These are phyloP conservation scores for Pteruthius melanotis DNA, from an alignment of 2,113 vertebrate species.

Conservation along the genomic window DNA sequence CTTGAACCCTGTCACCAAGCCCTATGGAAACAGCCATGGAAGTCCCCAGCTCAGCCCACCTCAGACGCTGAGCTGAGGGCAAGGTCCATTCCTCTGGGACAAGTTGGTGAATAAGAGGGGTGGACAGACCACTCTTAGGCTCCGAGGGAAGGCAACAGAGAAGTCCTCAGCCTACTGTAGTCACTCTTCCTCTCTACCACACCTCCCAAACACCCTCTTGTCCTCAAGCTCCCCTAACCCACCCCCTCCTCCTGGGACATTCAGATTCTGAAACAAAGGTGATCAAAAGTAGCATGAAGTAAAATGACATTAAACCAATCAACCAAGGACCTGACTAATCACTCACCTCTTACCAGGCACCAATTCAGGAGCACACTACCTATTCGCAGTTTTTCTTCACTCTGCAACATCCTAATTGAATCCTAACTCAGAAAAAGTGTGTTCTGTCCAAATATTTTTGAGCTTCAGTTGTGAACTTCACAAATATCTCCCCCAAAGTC, in stretches of 20 bases:
- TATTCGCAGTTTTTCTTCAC: neutral
- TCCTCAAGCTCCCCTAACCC: neutral
- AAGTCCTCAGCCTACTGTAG: neutral
- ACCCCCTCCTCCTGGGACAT: neutral
- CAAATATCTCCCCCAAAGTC: neutral
- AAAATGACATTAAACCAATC: neutral
- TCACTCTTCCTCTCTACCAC: neutral
- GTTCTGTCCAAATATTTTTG: neutral
- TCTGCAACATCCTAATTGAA: neutral
- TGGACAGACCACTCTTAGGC: neutral
- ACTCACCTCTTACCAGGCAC: neutral
- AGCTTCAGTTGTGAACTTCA: neutral
- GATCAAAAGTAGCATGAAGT: neutral
- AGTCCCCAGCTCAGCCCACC: neutral
- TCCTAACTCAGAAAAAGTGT: neutral
- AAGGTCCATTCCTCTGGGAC: neutral
- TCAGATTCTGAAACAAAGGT: neutral
- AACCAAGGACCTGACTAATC: neutral
- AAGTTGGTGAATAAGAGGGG: neutral
- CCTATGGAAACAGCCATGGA: neutral
- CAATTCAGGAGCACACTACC: neutral
- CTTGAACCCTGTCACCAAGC: neutral
- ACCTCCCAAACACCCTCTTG: neutral
- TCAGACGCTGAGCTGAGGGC: rapidly evolving
- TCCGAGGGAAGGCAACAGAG: neutral